Conservation (phyloP, 2,797 vertebrate species). For the Okamejei kenojei region DNA sequence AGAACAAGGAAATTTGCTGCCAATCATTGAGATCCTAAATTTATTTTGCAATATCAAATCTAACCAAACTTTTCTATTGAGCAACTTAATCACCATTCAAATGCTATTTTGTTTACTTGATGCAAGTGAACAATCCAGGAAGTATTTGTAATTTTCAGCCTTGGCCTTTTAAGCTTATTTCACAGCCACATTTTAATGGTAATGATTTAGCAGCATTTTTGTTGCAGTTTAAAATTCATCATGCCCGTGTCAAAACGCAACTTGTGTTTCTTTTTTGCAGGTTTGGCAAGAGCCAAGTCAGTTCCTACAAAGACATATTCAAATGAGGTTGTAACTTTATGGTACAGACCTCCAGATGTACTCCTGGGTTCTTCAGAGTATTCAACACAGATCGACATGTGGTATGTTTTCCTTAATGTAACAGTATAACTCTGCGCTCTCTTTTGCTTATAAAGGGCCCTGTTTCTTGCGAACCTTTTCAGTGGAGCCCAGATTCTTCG, state of each 20-base stretch:
- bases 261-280: conserved; percentile 50
- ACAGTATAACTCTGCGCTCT: neutral
- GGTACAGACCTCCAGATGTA: conserved; percentile 91
- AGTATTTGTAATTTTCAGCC: neutral
- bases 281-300: conserved; percentile 82
- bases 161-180: conserved; percentile 15
- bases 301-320: conserved; percentile 95
- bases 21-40: neutral
- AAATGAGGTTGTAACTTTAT: conserved; percentile 90
- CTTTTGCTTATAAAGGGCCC: too few species aligned
- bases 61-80: neutral
- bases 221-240: neutral
- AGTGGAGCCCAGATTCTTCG: neutral
- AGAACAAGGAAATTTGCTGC: neutral
- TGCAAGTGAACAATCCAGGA: neutral
- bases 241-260: neutral
- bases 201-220: neutral
- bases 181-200: neutral
- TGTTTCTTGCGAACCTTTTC: too few species aligned
- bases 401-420: conserved; percentile 60
- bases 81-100: neutral
- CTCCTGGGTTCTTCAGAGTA: conserved; percentile 91
- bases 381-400: conserved; percentile 95
- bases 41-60: neutral
- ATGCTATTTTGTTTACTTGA: neutral